A percentile compares a stretch with the other conserved stretches of the same genome.
phyloP scores from a whole-genome alignment of 2,797 vertebrate genomes.

The Otus scops region DNA sequence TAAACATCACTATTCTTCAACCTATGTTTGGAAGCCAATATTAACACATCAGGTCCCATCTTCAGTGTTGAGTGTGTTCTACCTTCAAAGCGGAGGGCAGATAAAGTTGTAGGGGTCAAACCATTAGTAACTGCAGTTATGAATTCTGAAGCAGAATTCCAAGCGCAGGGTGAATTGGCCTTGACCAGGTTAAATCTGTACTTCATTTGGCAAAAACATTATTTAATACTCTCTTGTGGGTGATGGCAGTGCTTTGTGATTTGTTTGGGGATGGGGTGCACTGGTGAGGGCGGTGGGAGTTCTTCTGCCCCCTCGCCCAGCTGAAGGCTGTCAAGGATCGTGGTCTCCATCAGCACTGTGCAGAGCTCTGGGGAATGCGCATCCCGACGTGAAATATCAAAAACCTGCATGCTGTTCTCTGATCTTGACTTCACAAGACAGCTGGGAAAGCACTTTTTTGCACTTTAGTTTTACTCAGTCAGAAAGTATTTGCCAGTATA shows the following conservation, averaged over 20 bases:
- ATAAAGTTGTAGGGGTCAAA: not conserved
- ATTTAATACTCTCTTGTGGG: not conserved
- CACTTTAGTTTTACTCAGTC: slow-evolving; percentile 57
- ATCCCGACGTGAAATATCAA: not conserved
- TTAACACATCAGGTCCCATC: not conserved
- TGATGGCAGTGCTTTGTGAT: not conserved
- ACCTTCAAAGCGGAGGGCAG: not conserved
- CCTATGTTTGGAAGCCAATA: not conserved
- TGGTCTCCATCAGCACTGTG: not conserved
- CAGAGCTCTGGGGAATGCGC: not conserved
- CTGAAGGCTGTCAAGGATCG: not conserved
- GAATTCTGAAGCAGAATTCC: not conserved
- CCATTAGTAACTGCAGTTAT: not conserved
- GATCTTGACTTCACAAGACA: slow-evolving; percentile 61
- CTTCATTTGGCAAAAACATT: not conserved
- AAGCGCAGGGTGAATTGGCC: fast-evolving
- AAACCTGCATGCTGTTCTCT: slow-evolving; percentile 34
- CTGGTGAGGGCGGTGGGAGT: not conserved
- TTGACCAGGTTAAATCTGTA: not conserved
- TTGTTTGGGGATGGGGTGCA: not conserved
- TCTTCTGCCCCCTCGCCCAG: not conserved
- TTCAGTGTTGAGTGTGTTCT: not conserved
- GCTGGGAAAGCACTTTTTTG: slow-evolving; percentile 59
- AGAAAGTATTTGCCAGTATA: slow-evolving; percentile 59
- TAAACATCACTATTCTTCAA: not conserved